A percentile compares a stretch with the other conserved stretches of the same genome.
phyloP scores from a whole-genome alignment of 2,888 invertebrate species.

The Chironomus riparius region DNA sequence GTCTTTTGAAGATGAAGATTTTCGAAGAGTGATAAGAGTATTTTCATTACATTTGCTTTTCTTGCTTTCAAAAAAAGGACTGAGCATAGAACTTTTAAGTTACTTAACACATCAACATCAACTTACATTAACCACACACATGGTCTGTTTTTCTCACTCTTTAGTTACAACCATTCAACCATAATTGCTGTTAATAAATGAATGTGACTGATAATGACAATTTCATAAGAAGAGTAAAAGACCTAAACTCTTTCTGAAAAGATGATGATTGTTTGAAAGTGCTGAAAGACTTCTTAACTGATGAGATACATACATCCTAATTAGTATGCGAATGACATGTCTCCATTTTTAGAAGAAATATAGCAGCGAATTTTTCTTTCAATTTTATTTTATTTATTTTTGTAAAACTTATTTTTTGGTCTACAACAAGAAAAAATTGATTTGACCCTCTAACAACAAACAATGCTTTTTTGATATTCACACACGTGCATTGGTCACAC shows the following conservation, averaged over 20 bases:
- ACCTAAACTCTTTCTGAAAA: not conserved
- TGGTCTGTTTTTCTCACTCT: not conserved
- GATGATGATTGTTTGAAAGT: too few species aligned
- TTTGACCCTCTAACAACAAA: too few species aligned
- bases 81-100: not conserved
- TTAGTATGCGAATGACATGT: constrained; percentile 11
- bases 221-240: not conserved
- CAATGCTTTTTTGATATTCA: too few species aligned
- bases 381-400: too few species aligned
- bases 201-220: not conserved
- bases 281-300: not conserved
- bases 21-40: not conserved
- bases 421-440: too few species aligned
- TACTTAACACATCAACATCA: not conserved
- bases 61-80: not conserved
- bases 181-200: not conserved
- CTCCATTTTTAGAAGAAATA: not conserved
- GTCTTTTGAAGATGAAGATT: not conserved
- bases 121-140: not conserved
- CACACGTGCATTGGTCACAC: too few species aligned
- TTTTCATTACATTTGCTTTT: not conserved
- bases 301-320: not conserved
- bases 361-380: not conserved
- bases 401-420: too few species aligned
- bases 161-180: too few species aligned